Evolutionary conservation across 2,888 invertebrate species (phyloP), one percentile per base, ranked within the genome.

Genomic region (Ophion ventricosus): DNA sequence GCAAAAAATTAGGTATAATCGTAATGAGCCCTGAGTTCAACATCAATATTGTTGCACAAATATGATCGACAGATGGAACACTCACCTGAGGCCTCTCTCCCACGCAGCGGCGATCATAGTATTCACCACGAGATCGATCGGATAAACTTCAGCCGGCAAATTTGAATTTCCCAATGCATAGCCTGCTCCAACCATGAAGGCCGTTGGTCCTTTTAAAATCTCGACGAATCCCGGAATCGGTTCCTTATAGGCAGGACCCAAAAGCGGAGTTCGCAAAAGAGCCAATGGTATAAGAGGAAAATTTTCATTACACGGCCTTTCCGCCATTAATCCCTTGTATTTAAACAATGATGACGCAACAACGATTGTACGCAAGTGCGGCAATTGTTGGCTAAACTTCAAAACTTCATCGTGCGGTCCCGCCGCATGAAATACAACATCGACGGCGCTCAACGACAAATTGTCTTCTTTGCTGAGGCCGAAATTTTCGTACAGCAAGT

Each of bases 151-250:
- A 14, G 90, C 92, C 0, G 87, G 89, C 2, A 89, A 66, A 2
- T 89, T 82, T 4, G 87, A 20, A 1, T 88, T 82, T 23, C 92
- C 92, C 2, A 85, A 77, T 35, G 90, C 88, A 73, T 87, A 85
- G 14, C 92, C 92, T 1, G 92, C 91, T 0, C 92, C 91, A 14
- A 90, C 85, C 87, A 92, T 90, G 14, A 91, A 59, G 0, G 92
- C 92, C 0, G 91, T 90, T 20, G 91, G 80, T 11, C 90, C 91
- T 80, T 87, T 88, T 17, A 92, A 72, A 4, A 87, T 66, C 11
- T 91, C 90, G 2, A 90, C 88, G 78, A 88, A 90, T 5, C 92
- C 92, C 0, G 92, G 92, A 84, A 91, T 89, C 2, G 92, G 92
- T 20, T 92, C 92, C 7, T 84, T 87, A 63, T 87, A 67, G 20